Base-by-base conservation (phyloP, 37 sponge, comb jelly and placozoan genomes). In the Eunapius fragilis region DNA sequence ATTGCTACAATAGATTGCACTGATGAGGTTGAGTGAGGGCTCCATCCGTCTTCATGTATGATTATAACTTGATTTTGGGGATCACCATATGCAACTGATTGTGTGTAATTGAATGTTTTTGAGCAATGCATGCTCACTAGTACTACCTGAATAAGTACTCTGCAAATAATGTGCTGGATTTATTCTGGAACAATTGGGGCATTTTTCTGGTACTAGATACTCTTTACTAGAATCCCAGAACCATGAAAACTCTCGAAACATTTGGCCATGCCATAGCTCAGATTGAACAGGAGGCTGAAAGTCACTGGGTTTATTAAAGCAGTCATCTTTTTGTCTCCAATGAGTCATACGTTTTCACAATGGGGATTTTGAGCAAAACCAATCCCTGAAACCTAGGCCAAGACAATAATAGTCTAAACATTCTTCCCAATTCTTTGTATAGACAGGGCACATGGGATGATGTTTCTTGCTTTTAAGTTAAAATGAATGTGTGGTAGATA, bases 41-140 rank as follows among this genome's bases (percentile, higher is more conserved):
- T 31, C 80, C 80, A 80, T 30, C 80, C 80, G 32, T 80, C 80
- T 67, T 80, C 80, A 80, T 80, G 80, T 0, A 80, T 80, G 3
- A 80, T 68, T 2, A 80, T 68, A 0, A 70, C 80, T 28, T 80
- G 80, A 27, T 80, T 80, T 31, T 70, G 68, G 9, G 80, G 80
- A 69, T 80, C 80, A 31, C 80, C 80, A 7, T 22, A 13, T 14
- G 30, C 30, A 17, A 27, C 4, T 48, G 14, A 23, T 79, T 67
- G 58, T 24, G 1, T 10, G 22, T 27, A 17, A 0, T 2, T 26
- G 23, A 23, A 10, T 25, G 26, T 2, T 31, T 26, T 27, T 24
- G 11, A 14, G 33, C 80, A 79, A 10, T 26, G 28, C 0, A 31
- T 22, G 30, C 80, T 50, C 7, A 12, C 7, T 10, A 79, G 24